Percentiles rank a stretch among this genome's conserved stretches.
phyloP scores from a whole-genome alignment of 2,113 vertebrate species.

The Oenanthe melanoleuca region DNA sequence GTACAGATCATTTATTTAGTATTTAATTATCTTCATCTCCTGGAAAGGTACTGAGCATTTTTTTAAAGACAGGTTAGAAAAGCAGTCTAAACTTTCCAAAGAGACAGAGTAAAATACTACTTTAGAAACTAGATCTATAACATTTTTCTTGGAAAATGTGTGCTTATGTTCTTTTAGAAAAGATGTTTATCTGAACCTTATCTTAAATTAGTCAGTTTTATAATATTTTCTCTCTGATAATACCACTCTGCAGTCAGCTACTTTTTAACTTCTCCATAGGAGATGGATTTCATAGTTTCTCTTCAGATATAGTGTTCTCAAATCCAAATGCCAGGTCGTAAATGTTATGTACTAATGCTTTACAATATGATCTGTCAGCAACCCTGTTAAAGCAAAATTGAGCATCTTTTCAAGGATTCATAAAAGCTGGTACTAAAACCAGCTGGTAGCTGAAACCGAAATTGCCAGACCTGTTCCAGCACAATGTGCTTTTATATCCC shows the following conservation, averaged over 20 bases:
- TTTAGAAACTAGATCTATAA: background rate
- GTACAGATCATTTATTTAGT: background rate
- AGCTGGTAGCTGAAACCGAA: background rate
- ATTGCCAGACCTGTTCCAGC: background rate
- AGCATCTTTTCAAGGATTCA: background rate
- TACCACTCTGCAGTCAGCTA: too few relatives aligned
- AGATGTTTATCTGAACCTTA: background rate
- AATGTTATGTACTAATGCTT: background rate
- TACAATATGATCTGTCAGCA: background rate
- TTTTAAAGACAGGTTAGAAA: background rate
- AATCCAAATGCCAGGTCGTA: background rate
- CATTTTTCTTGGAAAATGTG: background rate
- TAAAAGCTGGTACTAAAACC: background rate
- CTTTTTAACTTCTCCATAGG: background rate
- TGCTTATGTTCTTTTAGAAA: background rate
- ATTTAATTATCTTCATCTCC: background rate
- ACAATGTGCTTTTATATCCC: background rate
- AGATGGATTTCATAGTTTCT: background rate
- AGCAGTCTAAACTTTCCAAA: background rate
- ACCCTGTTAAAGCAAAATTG: background rate
- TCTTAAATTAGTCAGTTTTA: background rate
- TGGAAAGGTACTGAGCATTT: background rate
- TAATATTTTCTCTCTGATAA: background rate
- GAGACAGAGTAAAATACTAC: background rate
- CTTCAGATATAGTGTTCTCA: background rate